Conservation (phyloP, 2,888 invertebrate genomes). For the Iselma pallidipennis region DNA sequence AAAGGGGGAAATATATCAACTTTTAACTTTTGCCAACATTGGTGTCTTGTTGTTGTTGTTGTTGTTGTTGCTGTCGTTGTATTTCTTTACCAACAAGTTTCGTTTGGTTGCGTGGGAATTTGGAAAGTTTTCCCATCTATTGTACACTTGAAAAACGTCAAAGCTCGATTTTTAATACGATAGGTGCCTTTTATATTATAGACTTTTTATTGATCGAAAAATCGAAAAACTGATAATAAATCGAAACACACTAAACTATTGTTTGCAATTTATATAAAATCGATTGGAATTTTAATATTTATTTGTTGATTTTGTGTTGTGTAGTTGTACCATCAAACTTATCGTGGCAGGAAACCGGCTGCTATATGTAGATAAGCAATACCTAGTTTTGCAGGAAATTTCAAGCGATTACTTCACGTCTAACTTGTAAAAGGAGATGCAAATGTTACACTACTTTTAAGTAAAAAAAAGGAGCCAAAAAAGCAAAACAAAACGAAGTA, state of each 20-base stretch:
- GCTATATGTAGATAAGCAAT: slow-evolving; percentile 22
- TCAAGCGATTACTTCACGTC: not conserved
- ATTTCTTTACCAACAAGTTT: not conserved
- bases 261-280: slow-evolving; percentile 11
- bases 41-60: not conserved
- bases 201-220: not conserved
- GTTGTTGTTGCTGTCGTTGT: not conserved
- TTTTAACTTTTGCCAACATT: not conserved
- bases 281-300: not conserved
- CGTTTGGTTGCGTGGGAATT: not conserved
- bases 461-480: no score
- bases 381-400: not conserved
- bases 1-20: not conserved
- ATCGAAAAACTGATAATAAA: no score
- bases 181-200: not conserved
- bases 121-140: not conserved
- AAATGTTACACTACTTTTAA: no score
- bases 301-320: not conserved
- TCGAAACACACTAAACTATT: no score
- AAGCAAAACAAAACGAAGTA: no score
- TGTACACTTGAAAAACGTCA: not conserved
- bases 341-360: slow-evolving; percentile 16
- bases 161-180: not conserved
- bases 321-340: not conserved
- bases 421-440: not conserved